Evolutionary conservation across 2,888 invertebrate species (phyloP).

Genomic region (Diarsia rubi): DNA sequence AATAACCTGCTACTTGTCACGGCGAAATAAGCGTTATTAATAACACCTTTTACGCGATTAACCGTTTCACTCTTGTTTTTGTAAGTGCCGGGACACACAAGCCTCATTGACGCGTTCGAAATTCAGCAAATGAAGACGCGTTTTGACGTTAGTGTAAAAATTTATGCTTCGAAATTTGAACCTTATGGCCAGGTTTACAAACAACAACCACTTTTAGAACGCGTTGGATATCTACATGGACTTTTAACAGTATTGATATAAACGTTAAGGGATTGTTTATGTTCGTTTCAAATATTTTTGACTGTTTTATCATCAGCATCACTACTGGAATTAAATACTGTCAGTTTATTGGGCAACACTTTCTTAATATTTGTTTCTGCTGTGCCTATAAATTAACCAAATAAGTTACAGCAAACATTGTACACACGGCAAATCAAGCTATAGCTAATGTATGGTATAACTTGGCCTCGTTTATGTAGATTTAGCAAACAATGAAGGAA

Average conservation of each 20-base stretch:
- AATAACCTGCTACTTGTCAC: constrained; percentile 50
- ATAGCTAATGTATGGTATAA: too few species aligned
- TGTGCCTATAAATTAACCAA: background rate
- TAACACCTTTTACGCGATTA: constrained; percentile 58
- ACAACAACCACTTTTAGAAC: background rate
- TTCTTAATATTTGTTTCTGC: background rate
- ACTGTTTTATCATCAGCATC: background rate
- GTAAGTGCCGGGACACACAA: constrained; percentile 1
- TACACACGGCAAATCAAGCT: too few species aligned
- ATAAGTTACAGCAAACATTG: background rate
- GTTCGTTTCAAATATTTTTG: background rate
- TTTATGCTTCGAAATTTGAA: background rate
- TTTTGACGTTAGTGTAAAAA: background rate
- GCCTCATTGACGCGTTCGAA: background rate
- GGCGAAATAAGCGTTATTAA: constrained; percentile 58
- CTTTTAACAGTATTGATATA: background rate
- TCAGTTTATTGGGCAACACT: background rate
- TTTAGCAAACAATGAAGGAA: too few species aligned
- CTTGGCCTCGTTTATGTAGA: too few species aligned
- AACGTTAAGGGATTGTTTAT: background rate
- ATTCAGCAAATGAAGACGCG: background rate
- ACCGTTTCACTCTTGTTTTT: constrained; percentile 57
- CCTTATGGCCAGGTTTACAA: background rate
- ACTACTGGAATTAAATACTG: background rate
- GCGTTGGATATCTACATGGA: background rate